Evolutionary conservation across 2,797 vertebrate genomes (phyloP).

Genomic region (Odontamblyopus lacepedii): DNA sequence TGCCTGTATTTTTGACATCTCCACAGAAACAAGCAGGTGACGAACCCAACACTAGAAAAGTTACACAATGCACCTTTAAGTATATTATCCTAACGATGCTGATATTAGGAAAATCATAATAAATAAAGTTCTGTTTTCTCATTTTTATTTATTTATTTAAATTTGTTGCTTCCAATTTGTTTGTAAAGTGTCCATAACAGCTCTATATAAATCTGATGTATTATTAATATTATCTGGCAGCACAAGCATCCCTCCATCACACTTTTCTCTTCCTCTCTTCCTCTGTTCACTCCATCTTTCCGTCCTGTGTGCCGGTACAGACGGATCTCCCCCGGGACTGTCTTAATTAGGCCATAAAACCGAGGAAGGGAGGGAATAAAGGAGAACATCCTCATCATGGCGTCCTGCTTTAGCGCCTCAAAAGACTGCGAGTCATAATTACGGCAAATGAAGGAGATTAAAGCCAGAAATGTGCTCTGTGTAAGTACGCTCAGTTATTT

Average conservation of each 20-base stretch:
- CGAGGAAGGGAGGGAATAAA: constrained; percentile 52
- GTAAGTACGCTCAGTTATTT: constrained; percentile 15
- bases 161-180: too few relatives aligned
- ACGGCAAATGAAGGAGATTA: constrained; percentile 38
- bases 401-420: constrained; percentile 36
- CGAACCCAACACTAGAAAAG: too few relatives aligned
- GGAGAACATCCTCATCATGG: constrained; percentile 53
- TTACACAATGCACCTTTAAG: too few relatives aligned
- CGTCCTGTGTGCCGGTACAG: constrained; percentile 21
- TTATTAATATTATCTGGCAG: not conserved
- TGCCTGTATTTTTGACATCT: too few relatives aligned
- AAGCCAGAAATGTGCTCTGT: constrained; percentile 19
- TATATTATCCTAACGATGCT: too few relatives aligned
- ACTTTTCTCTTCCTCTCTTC: not conserved
- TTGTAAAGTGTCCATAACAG: too few relatives aligned
- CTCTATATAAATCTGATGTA: too few relatives aligned
- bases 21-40: too few relatives aligned
- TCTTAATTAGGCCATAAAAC: constrained; percentile 62
- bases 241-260: not conserved
- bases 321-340: constrained; percentile 29
- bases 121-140: too few relatives aligned
- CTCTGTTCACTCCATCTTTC: not conserved
- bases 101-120: too few relatives aligned
- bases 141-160: too few relatives aligned
- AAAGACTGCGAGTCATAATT: constrained; percentile 41